Evolutionary conservation across 2,888 invertebrate species (phyloP).

Genomic region (Oxytorus armatus): DNA sequence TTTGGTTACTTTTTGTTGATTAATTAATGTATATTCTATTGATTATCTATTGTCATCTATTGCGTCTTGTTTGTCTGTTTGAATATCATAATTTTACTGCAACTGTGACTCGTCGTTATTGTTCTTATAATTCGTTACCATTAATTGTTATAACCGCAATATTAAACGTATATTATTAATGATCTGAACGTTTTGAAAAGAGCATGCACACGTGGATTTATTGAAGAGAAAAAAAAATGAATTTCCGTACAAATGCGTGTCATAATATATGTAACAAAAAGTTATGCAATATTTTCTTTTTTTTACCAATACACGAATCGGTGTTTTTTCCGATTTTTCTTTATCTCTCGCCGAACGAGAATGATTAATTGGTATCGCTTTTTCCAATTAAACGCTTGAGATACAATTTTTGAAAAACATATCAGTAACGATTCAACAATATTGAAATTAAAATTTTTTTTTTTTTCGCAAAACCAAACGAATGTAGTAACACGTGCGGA

Average conservation of each 20-base stretch:
- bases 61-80: slow-evolving; percentile 68
- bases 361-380: neutral
- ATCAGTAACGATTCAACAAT: no score
- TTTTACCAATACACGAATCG: neutral
- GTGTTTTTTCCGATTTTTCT: slow-evolving; percentile 9
- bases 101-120: slow-evolving; percentile 12
- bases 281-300: slow-evolving; percentile 9
- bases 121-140: slow-evolving; percentile 17
- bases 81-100: slow-evolving; percentile 48
- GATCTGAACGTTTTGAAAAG: slow-evolving; percentile 28
- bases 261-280: neutral
- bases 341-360: neutral
- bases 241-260: slow-evolving; percentile 32
- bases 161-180: slow-evolving; percentile 14
- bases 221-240: neutral
- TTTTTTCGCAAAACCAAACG: no score
- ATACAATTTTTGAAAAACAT: neutral
- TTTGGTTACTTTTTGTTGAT: slow-evolving; percentile 58
- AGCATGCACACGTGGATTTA: slow-evolving; percentile 45
- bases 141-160: slow-evolving; percentile 20
- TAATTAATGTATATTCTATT: slow-evolving; percentile 63
- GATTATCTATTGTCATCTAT: slow-evolving; percentile 54
- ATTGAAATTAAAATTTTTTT: no score
- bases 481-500: no score
- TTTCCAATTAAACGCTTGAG: slow-evolving; percentile 1